Conservation (phyloP, 2,113 vertebrate genomes). For the Thryonomys swinderianus region DNA sequence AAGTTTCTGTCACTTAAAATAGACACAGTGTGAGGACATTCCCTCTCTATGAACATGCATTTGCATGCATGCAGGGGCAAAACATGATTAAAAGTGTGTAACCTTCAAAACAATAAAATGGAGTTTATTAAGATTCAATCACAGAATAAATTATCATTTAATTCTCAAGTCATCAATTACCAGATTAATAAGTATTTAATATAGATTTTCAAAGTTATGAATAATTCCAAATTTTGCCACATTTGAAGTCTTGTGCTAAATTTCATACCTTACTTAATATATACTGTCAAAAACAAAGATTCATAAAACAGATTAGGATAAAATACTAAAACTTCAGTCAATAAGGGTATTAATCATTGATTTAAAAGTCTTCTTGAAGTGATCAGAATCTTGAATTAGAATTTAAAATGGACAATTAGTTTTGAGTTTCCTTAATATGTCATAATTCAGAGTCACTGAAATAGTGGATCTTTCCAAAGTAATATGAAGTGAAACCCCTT, state of each 20-base stretch:
- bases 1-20: not conserved
- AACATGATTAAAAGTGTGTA: not conserved
- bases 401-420: slow-evolving; percentile 12
- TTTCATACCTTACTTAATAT: slow-evolving; percentile 14
- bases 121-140: not conserved
- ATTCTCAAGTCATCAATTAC: slow-evolving; percentile 30
- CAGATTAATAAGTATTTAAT: not conserved
- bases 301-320: slow-evolving; percentile 42
- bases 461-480: slow-evolving; percentile 9
- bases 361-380: slow-evolving; percentile 47
- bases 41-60: not conserved
- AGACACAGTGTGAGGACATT: not conserved
- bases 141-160: slow-evolving; percentile 33
- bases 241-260: not conserved
- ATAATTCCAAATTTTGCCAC: not conserved
- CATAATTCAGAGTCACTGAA: slow-evolving; percentile 39
- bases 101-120: not conserved
- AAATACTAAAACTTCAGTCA: slow-evolving; percentile 55
- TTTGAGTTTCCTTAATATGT: not conserved
- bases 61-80: not conserved
- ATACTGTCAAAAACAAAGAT: slow-evolving; percentile 12
- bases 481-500: slow-evolving; percentile 7
- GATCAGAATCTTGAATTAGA: slow-evolving; percentile 54
- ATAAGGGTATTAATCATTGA: slow-evolving; percentile 26
- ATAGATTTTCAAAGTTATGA: slow-evolving; percentile 11